Conservation (phyloP, 2,888 invertebrate genomes). For the Cyrtodaria siliqua region DNA sequence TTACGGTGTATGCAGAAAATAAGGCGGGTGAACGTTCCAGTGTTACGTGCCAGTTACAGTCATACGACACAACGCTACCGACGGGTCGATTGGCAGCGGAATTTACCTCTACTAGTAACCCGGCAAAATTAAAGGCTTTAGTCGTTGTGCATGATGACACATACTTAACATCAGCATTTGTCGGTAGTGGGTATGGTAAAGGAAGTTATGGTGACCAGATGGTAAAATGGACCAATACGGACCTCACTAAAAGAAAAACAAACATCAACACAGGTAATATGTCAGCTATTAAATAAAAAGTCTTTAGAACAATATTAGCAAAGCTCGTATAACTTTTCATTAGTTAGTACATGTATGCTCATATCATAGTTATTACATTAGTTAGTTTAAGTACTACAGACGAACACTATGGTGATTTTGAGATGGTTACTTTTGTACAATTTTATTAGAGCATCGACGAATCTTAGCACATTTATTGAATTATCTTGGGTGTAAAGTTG, state of each 20-base stretch:
- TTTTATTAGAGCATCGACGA: no score
- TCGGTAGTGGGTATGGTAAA: slow-evolving; percentile 52
- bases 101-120: slow-evolving; percentile 69
- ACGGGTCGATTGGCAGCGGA: slow-evolving; percentile 63
- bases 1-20: slow-evolving; percentile 69
- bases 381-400: no score
- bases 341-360: no score
- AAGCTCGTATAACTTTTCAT: no score
- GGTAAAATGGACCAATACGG: slow-evolving; percentile 25
- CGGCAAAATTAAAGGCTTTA: slow-evolving; percentile 53
- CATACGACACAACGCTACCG: slow-evolving; percentile 68
- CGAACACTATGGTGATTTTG: no score
- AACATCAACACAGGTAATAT: neutral
- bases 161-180: slow-evolving; percentile 14
- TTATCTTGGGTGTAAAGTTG: no score
- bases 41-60: slow-evolving; percentile 51
- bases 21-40: slow-evolving; percentile 59
- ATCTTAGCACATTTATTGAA: no score
- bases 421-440: no score
- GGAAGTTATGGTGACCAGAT: slow-evolving; percentile 58
- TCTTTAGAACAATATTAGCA: no score
- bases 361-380: no score
- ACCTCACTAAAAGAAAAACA: slow-evolving; percentile 4
- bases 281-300: no score
- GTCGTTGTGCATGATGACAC: slow-evolving; percentile 71